These are phyloP conservation scores for Xiphophorus birchmanni DNA, from an alignment of 2,797 vertebrate genomes.

Conservation along the genomic window DNA sequence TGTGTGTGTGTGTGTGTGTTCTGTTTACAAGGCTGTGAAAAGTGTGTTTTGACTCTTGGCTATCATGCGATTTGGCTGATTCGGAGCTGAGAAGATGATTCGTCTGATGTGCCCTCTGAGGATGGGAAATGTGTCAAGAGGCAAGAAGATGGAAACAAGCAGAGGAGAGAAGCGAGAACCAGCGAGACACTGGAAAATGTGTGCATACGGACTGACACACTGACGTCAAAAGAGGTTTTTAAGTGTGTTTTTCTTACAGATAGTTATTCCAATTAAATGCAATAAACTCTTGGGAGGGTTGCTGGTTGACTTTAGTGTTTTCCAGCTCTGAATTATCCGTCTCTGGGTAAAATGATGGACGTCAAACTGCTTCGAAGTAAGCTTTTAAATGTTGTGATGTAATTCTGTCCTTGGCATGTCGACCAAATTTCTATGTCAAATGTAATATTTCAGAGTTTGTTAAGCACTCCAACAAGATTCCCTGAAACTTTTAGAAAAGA, in stretches of 20 bases:
- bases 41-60: background rate
- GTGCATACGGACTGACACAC: background rate
- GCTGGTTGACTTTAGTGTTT: background rate
- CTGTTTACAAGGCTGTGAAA: background rate
- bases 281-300: background rate
- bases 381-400: background rate
- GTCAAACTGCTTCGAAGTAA: background rate
- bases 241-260: background rate
- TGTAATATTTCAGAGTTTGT: background rate
- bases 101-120: constrained; percentile 11
- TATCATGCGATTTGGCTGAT: background rate
- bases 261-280: background rate
- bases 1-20: background rate
- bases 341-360: background rate
- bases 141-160: background rate
- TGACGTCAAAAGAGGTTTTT: background rate
- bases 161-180: background rate
- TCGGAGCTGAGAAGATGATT: constrained; percentile 20
- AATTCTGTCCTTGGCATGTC: background rate
- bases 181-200: background rate
- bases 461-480: background rate
- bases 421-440: background rate
- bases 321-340: background rate
- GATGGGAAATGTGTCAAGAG: constrained; percentile 15
- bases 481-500: background rate